Evolutionary conservation across 2,888 invertebrate genomes (phyloP).

Genomic region (Saturnia pavonia): DNA sequence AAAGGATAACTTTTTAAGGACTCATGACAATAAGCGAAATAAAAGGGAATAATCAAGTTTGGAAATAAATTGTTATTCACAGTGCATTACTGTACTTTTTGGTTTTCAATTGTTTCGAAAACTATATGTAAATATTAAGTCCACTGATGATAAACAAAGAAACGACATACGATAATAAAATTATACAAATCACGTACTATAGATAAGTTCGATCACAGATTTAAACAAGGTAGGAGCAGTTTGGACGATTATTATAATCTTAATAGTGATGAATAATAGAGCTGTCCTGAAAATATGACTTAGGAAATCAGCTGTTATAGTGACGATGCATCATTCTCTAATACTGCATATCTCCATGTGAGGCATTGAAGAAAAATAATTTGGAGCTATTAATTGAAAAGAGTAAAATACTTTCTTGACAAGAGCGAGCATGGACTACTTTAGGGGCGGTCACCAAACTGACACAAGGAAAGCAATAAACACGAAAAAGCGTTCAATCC

Average conservation of each 20-base stretch:
- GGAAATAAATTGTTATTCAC: constrained; percentile 9
- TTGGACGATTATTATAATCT: constrained; percentile 68
- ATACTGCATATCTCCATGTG: constrained; percentile 80
- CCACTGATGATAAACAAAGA: not conserved
- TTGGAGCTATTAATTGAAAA: constrained; percentile 76
- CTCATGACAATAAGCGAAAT: not conserved
- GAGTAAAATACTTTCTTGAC: constrained; percentile 73
- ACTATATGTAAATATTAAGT: not conserved
- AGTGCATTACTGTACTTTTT: constrained; percentile 15
- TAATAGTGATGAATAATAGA: constrained; percentile 81
- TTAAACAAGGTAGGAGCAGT: constrained; percentile 50
- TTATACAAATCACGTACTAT: constrained; percentile 12
- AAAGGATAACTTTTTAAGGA: not conserved
- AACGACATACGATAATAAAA: constrained; percentile 2
- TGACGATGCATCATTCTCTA: constrained; percentile 82
- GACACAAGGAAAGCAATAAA: constrained; percentile 84
- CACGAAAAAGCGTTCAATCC: constrained; percentile 83
- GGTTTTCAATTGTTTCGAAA: constrained; percentile 7
- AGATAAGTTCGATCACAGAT: not conserved
- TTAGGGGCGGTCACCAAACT: constrained; percentile 81
- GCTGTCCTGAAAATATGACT: constrained; percentile 78
- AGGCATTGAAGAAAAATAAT: constrained; percentile 78
- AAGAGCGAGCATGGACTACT: constrained; percentile 82
- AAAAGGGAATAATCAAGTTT: not conserved
- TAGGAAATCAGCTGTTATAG: constrained; percentile 80